Evolutionary conservation across 1,140 invertebrate genomes (phyloP).

Genomic region (Cecropterus lyciades): DNA sequence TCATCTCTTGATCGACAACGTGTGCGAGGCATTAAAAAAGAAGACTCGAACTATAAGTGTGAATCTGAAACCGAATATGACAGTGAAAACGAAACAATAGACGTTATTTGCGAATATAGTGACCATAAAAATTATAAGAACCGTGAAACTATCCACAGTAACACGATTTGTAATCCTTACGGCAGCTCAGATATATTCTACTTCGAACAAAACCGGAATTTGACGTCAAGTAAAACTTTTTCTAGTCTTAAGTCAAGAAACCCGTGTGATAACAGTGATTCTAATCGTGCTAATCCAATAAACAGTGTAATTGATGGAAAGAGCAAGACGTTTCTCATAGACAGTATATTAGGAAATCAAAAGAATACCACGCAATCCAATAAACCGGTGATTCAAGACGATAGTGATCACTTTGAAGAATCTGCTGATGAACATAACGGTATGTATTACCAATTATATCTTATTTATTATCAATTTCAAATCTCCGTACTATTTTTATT

Average conservation of each 20-base stretch:
- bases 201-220: conserved; percentile 49
- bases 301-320: conserved; percentile 54
- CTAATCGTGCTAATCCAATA: conserved; percentile 44
- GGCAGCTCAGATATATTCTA: conserved; percentile 41
- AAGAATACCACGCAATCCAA: conserved; percentile 45
- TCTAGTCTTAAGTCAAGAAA: conserved; percentile 42
- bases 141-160: conserved; percentile 7
- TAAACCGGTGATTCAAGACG: conserved; percentile 38
- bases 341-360: conserved; percentile 75
- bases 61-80: conserved; percentile 67
- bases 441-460: conserved; percentile 35
- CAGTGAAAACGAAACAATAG: conserved; percentile 80
- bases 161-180: conserved; percentile 39
- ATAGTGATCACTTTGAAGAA: conserved; percentile 60
- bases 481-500: no score
- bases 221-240: conserved; percentile 45
- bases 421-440: conserved; percentile 74
- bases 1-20: conserved; percentile 42
- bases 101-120: conserved; percentile 78
- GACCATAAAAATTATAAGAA: conserved; percentile 39
- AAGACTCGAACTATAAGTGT: conserved; percentile 44
- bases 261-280: conserved; percentile 48
- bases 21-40: conserved; percentile 44
- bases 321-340: conserved; percentile 78
- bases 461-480: no score